Conservation (phyloP, 2,113 vertebrate genomes). For the Spea multiplicata region DNA sequence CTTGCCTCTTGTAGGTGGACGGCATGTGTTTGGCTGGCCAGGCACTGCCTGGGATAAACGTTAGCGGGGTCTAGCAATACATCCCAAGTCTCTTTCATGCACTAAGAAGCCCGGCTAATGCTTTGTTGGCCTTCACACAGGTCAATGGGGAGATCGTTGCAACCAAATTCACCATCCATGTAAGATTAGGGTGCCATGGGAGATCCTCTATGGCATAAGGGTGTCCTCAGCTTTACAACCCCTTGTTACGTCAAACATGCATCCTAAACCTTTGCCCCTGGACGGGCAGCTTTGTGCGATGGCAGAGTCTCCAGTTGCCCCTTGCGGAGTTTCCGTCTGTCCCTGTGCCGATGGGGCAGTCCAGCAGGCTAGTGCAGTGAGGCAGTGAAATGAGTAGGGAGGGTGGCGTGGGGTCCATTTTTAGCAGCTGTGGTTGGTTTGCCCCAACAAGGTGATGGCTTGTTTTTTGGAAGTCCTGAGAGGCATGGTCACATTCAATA, state of each 20-base stretch:
- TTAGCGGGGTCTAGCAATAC: neutral
- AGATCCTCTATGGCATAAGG: too few species aligned
- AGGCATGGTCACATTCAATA: neutral
- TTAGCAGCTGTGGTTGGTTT: slow-evolving; percentile 38
- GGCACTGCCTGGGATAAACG: neutral
- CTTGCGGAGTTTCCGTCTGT: slow-evolving; percentile 15
- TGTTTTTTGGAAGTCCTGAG: neutral
- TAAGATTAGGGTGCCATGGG: too few species aligned
- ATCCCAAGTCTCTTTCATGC: too few species aligned
- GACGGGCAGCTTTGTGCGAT: neutral
- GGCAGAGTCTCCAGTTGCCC: slow-evolving; percentile 16
- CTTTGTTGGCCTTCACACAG: too few species aligned
- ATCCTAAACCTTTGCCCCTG: too few species aligned
- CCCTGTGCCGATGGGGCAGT: neutral
- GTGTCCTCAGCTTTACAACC: too few species aligned
- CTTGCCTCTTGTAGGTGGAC: neutral
- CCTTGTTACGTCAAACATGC: too few species aligned
- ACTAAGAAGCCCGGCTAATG: too few species aligned
- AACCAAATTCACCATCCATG: too few species aligned
- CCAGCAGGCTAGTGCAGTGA: neutral
- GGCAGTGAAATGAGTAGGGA: neutral
- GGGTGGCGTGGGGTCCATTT: slow-evolving; percentile 6
- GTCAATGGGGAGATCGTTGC: too few species aligned
- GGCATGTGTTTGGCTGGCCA: neutral
- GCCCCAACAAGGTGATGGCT: slow-evolving; percentile 12